Evolutionary conservation across 2,888 invertebrate genomes (phyloP), one percentile per base, ranked within the genome.

Genomic region (Eristalis tenax): DNA sequence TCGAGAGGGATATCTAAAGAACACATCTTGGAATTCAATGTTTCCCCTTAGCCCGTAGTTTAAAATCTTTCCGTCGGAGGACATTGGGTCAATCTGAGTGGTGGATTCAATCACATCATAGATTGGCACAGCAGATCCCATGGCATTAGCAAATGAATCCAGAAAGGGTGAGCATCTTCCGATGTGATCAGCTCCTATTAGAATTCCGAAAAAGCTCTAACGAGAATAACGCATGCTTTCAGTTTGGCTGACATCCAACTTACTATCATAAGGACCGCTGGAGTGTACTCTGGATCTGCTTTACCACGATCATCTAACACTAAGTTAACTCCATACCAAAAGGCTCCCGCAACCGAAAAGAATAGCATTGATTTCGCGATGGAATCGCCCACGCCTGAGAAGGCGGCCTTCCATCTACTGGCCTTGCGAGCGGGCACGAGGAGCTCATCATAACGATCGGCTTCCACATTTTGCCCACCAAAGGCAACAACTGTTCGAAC

Each of bases 401-500:
- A 95, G 83, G 95, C 91, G 0, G 96, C 96, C 89, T 95, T 95
- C 89, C 92, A 94, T 4, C 94, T 94, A 5, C 96, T 96, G 59
- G 94, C 95, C 81, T 93, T 94, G 78, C 94, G 94, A 0, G 96
- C 96, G 5, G 95, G 95, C 35, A 90, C 11, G 91, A 92, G 69
- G 8, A 95, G 94, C 18, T 90, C 88, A 40, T 91, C 90, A 89
- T 94, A 92, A 0, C 96, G 94, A 59, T 94, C 93, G 4, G 95
- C 95, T 92, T 97, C 97, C 89, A 95, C 95, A 32, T 94, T 92
- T 90, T 97, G 96, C 2, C 97, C 97, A 0, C 96, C 96, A 91
- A 97, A 97, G 0, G 97, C 96, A 18, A 96, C 94, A 0, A 97
- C 96, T 0, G 97, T 97, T 88, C 96, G 93, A 76, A 96, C 95